These are phyloP conservation scores for Hepsetus odoe DNA, from an alignment of 2,113 vertebrate genomes.

Conservation along the genomic window DNA sequence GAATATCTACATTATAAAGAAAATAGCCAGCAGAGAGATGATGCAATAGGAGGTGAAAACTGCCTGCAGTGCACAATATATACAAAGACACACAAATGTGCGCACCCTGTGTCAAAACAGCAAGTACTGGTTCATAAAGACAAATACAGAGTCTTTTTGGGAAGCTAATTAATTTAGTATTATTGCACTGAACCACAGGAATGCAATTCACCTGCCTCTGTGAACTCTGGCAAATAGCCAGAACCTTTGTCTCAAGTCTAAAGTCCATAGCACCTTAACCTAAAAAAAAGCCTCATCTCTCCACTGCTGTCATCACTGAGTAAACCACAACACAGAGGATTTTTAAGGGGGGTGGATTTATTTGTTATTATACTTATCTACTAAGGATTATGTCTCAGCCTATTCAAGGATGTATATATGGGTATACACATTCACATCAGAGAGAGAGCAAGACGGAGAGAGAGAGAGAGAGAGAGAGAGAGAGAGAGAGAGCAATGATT, in stretches of 20 bases:
- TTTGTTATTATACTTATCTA: background rate
- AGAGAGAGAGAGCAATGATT: too few species aligned
- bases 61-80: constrained; percentile 19
- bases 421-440: background rate
- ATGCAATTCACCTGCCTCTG: constrained; percentile 61
- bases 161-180: constrained; percentile 55
- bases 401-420: too few species aligned
- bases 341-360: background rate
- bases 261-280: too few species aligned
- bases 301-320: background rate
- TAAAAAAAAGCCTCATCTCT: constrained; percentile 2
- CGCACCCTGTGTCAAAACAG: constrained; percentile 63
- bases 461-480: too few species aligned
- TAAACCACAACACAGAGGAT: background rate
- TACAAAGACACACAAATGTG: constrained; percentile 18
- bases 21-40: constrained; percentile 16
- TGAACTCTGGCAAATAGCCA: constrained; percentile 33
- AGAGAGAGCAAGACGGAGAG: constrained; percentile 46
- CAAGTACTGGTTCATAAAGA: constrained; percentile 67
- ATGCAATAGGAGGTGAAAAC: constrained; percentile 43
- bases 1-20: constrained; percentile 27
- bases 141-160: constrained; percentile 53
- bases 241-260: background rate
- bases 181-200: constrained; percentile 51
- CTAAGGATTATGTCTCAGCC: background rate